Percentiles rank a stretch among this genome's conserved stretches.
Conservation (phyloP, 2,797 vertebrate genomes). For the Chlorospingus semifuscus region DNA sequence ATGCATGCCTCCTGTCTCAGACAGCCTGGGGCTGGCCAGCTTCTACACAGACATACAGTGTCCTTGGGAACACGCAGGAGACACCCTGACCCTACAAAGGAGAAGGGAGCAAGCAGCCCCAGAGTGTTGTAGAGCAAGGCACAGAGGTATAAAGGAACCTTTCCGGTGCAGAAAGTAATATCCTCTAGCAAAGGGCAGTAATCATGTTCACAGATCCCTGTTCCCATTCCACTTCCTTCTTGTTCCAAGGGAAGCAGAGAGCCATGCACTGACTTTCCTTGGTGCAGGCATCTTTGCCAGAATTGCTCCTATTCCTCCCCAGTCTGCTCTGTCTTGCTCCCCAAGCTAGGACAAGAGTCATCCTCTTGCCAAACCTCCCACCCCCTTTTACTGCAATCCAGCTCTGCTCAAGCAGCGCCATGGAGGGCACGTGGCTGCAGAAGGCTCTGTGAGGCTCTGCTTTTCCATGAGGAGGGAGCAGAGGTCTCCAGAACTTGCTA, state of each 20-base stretch:
- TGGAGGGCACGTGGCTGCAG: rapidly evolving
- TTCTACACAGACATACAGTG: neutral
- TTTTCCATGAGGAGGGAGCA: neutral
- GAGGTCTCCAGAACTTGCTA: neutral
- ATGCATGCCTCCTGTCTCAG: neutral
- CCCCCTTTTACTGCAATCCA: neutral
- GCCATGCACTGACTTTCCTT: neutral
- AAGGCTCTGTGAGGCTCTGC: neutral
- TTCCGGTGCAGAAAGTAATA: neutral
- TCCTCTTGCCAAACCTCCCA: neutral
- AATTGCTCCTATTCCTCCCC: neutral
- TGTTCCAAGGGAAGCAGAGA: neutral
- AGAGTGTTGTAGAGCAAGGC: neutral
- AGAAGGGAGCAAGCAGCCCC: neutral
- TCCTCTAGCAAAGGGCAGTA: neutral
- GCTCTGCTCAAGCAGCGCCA: neutral
- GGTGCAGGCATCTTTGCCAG: neutral
- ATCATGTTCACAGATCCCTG: neutral
- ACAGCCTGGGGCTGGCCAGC: neutral
- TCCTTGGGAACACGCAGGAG: neutral
- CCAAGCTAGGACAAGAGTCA: neutral
- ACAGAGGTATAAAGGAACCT: neutral
- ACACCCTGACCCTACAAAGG: neutral
- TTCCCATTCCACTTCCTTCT: neutral
- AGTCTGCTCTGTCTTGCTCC: neutral